These are phyloP conservation scores for Chaenogobius annularis DNA, from an alignment of 2,113 vertebrate species.

Conservation along the genomic window DNA sequence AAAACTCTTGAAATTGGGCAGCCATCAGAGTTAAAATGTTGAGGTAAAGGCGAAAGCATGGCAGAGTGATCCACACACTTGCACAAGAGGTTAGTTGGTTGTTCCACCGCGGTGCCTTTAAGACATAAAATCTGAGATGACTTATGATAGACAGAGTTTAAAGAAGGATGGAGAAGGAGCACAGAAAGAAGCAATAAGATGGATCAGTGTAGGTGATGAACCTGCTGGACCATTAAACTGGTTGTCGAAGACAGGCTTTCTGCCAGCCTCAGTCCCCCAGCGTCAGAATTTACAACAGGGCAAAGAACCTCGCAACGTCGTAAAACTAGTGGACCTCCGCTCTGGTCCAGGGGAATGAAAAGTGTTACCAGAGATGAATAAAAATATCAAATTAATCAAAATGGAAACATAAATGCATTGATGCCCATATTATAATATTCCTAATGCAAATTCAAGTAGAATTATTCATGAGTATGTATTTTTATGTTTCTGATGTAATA, in stretches of 20 bases:
- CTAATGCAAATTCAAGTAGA: too few relatives aligned
- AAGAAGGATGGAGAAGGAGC: slow-evolving; percentile 58
- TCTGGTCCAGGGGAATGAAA: slow-evolving; percentile 5
- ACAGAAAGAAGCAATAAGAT: slow-evolving; percentile 48
- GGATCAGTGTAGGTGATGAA: slow-evolving; percentile 46
- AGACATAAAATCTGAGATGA: slow-evolving; percentile 52
- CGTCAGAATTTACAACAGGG: slow-evolving; percentile 44
- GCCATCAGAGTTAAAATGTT: background rate
- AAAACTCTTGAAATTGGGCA: too few relatives aligned
- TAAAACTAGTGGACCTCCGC: slow-evolving; percentile 37
- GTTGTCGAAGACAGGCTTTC: slow-evolving; percentile 52
- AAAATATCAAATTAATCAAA: too few relatives aligned
- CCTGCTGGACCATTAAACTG: slow-evolving; percentile 57
- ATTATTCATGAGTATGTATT: too few relatives aligned
- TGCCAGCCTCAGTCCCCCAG: slow-evolving; percentile 36
- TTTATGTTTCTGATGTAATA: too few relatives aligned
- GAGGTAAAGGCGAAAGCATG: slow-evolving; percentile 1
- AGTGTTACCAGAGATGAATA: too few relatives aligned
- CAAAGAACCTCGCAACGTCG: slow-evolving; percentile 23
- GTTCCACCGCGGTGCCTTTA: slow-evolving; percentile 42
- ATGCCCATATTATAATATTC: too few relatives aligned
- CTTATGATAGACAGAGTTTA: slow-evolving; percentile 54
- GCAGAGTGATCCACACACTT: slow-evolving; percentile 23
- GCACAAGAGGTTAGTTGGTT: slow-evolving; percentile 29
- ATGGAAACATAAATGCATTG: too few relatives aligned